phyloP scores from a whole-genome alignment of 2,797 vertebrate genomes.

The Caiman crocodilus region DNA sequence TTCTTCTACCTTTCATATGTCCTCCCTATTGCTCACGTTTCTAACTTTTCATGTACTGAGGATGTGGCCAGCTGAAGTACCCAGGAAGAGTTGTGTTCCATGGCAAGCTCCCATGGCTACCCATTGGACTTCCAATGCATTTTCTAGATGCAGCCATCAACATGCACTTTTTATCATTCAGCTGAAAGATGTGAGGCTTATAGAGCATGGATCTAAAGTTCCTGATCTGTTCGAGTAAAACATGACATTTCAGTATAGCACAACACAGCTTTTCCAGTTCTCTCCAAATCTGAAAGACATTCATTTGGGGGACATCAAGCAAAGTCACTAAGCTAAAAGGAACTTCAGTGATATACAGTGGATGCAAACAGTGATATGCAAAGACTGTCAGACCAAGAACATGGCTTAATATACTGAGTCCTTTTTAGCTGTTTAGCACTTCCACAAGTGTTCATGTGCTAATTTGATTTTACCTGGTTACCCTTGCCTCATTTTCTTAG shows the following conservation, averaged over 20 bases:
- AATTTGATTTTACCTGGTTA: conserved; percentile 3
- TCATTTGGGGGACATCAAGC: background rate
- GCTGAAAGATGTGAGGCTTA: background rate
- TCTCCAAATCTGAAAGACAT: background rate
- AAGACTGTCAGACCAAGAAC: background rate
- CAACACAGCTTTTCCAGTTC: conserved; percentile 39
- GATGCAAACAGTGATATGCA: conserved; percentile 9
- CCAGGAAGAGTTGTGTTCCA: too few species aligned
- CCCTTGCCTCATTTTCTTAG: background rate
- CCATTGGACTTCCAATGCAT: background rate
- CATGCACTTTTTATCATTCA: background rate
- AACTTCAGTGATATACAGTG: conserved; percentile 39
- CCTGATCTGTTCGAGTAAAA: background rate
- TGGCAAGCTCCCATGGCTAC: background rate
- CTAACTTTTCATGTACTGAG: background rate
- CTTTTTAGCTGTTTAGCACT: background rate
- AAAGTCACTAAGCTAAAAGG: conserved; percentile 26
- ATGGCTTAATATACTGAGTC: background rate
- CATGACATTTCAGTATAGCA: background rate
- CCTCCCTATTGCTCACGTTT: background rate
- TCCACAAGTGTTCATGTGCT: background rate
- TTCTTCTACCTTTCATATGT: background rate
- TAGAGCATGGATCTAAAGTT: background rate
- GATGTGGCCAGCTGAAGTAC: too few species aligned
- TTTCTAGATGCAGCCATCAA: too few species aligned